Base-by-base conservation (phyloP, 2,113 vertebrate genomes). In the Macrotus californicus region DNA sequence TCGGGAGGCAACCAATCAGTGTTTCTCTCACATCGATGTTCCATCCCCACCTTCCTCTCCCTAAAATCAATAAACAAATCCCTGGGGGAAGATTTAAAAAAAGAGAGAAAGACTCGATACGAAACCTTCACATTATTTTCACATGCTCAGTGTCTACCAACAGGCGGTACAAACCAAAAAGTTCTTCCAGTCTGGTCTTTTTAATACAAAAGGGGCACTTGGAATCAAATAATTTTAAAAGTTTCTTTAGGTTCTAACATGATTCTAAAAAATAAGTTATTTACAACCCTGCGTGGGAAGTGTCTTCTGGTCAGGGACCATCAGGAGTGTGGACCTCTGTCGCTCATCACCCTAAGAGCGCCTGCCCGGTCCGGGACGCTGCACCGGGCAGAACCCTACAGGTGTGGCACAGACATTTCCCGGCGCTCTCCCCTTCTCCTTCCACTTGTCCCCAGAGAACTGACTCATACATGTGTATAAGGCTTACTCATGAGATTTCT, bases 401-500 rank as follows among this genome's bases (percentile, higher is more conserved):
- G n/a, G n/a, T n/a, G n/a, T n/a, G n/a, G n/a, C n/a, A n/a, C 4
- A 43, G 52, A 93, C 46, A 61, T 26, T 90, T 75, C 41, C 41
- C 36, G 64, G 64, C 21, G 72, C 41, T 94, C 50, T 85, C 82
- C 69, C 22, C 66, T 93, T n/a, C n/a, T 59, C 36, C 56, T 90
- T 89, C 48, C 50, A 84, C 1, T 59, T 89, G 46, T 11, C 39
- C 41, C 52, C 15, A 76, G 59, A 73, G 34, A 56, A 87, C 75
- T 3, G 13, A 43, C 34, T 84, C 70, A 77, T 83, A 77, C 3
- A 56, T 56, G 29, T 70, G 70, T 18, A 34, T 31, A 75, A 87
- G 26, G 85, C 16, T 92, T 66, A 80, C 39, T 61, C 59, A 85
- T 18, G 6, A 95, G 54, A 94, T 86, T 95, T 93, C 95, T 85